Evolutionary conservation across 2,113 vertebrate genomes (phyloP).

Genomic region (Progne subis): DNA sequence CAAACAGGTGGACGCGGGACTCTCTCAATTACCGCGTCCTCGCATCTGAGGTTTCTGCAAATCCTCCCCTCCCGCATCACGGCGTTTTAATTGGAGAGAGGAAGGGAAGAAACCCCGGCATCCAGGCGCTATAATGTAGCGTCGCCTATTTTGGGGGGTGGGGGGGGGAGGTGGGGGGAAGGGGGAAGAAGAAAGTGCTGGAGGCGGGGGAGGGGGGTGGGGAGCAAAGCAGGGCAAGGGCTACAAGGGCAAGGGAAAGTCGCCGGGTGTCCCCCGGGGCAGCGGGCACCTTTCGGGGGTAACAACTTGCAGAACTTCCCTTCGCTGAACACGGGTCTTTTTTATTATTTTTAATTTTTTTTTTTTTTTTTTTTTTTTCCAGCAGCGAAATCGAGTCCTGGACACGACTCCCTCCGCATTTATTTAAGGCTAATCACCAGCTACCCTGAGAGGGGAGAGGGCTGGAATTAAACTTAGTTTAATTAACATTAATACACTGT

Average conservation of each 20-base stretch:
- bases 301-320: neutral
- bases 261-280: neutral
- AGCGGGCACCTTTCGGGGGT: neutral
- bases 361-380: neutral
- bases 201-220: neutral
- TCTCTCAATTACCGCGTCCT: conserved; percentile 81
- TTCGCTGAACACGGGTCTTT: neutral
- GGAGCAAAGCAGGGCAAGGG: neutral
- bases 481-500: conserved; percentile 69
- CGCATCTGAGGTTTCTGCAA: conserved; percentile 68
- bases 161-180: too few species aligned
- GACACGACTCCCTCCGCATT: conserved; percentile 14
- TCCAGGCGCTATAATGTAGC: neutral
- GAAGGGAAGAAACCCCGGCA: conserved; percentile 2
- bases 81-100: conserved; percentile 19
- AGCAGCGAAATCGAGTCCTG: conserved; percentile 2
- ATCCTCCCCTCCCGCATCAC: conserved; percentile 54
- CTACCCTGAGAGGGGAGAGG: conserved; percentile 39
- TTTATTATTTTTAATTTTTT: neutral
- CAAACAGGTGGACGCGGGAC: conserved; percentile 89
- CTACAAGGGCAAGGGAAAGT: neutral
- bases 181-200: too few species aligned
- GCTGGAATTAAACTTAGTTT: conserved; percentile 61
- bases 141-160: neutral
- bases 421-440: conserved; percentile 64